phyloP scores from a whole-genome alignment of 2,113 vertebrate species.

The Hypanus sabinus region DNA sequence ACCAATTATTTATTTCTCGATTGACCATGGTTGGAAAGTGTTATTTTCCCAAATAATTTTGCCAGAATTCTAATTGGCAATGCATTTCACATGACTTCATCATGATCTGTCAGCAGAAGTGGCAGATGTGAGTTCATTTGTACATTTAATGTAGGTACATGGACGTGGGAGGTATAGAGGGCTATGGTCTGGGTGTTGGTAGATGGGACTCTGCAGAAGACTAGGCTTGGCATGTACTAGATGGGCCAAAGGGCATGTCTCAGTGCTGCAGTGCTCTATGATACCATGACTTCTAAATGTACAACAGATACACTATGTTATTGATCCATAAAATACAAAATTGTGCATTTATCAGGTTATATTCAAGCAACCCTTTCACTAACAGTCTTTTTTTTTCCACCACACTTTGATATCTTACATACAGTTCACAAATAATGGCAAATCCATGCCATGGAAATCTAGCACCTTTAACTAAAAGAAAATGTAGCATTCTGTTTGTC shows the following conservation, averaged over 20 bases:
- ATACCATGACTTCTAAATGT: no score
- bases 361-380: neutral
- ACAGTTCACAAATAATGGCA: neutral
- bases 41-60: neutral
- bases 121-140: no score
- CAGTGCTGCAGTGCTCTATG: no score
- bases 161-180: no score
- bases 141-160: no score
- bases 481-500: neutral
- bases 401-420: neutral
- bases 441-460: neutral
- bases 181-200: no score
- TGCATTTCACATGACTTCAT: no score
- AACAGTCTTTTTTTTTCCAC: neutral
- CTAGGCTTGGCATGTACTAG: no score
- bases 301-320: no score
- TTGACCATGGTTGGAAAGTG: neutral
- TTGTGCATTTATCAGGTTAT: neutral
- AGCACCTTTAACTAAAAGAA: neutral
- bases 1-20: neutral
- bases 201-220: no score
- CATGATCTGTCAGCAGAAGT: no score
- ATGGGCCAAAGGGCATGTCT: no score
- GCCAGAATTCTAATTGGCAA: neutral
- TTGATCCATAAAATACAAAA: neutral